Evolutionary conservation across 2,113 vertebrate species (phyloP).

Genomic region (Fregetta grallaria): DNA sequence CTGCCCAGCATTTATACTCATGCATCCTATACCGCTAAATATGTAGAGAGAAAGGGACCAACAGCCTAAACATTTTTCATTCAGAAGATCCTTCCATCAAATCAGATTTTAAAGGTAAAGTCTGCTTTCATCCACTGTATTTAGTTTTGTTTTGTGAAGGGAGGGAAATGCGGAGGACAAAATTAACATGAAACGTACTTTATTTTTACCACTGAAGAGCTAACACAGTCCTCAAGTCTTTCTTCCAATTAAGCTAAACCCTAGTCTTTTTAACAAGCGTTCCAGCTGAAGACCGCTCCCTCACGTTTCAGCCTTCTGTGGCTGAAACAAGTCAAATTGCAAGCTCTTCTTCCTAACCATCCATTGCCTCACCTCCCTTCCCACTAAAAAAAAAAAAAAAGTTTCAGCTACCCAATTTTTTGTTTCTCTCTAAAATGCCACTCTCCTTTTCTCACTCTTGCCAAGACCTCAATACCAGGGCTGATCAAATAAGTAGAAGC

Average conservation of each 20-base stretch:
- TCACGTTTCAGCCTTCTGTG: not conserved
- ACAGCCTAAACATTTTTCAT: not conserved
- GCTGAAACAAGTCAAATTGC: not conserved
- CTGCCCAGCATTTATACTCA: not conserved
- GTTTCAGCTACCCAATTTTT: not conserved
- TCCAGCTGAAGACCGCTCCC: not conserved
- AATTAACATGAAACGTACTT: not conserved
- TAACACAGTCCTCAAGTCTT: not conserved
- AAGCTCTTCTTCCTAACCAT: not conserved
- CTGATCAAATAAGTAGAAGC: not conserved
- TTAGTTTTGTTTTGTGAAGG: constrained; percentile 11
- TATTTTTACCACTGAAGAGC: not conserved
- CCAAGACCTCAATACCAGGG: not conserved
- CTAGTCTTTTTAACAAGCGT: not conserved
- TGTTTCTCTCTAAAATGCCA: not conserved
- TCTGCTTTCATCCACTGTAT: not conserved
- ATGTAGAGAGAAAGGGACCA: not conserved
- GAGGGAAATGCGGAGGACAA: not conserved
- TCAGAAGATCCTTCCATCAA: constrained; percentile 1
- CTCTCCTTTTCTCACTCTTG: not conserved
- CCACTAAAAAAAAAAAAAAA: not conserved
- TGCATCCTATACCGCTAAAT: not conserved
- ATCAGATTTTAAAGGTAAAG: constrained; percentile 19
- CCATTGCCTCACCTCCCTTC: not conserved
- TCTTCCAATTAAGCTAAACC: not conserved